Evolutionary conservation across 2,797 vertebrate genomes (phyloP).

Genomic region (Eospalax fontanierii): DNA sequence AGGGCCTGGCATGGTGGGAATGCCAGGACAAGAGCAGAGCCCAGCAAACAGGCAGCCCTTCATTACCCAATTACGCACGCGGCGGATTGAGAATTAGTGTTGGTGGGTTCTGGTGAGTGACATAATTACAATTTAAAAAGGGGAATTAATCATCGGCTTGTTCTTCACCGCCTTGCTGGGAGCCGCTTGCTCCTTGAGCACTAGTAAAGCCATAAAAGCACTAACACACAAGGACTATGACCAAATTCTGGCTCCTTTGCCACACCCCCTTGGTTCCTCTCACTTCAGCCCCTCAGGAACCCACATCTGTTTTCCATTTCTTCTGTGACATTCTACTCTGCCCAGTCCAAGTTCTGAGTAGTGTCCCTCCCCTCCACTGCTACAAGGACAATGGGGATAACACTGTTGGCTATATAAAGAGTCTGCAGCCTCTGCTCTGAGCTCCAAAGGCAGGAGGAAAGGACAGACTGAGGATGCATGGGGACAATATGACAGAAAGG

Average conservation of each 20-base stretch:
- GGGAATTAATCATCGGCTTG: slow-evolving; percentile 91
- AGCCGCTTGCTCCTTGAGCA: slow-evolving; percentile 82
- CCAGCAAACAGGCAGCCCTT: slow-evolving; percentile 78
- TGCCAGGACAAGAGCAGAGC: slow-evolving; percentile 59
- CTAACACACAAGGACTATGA: slow-evolving; percentile 31
- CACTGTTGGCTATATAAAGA: not conserved
- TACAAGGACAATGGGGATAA: slow-evolving; percentile 20
- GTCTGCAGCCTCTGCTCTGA: not conserved
- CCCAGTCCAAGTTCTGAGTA: not conserved
- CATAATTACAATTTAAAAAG: slow-evolving; percentile 92
- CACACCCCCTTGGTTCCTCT: not conserved
- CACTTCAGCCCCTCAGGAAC: not conserved
- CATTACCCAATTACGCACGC: slow-evolving; percentile 89
- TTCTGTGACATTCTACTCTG: slow-evolving; percentile 20
- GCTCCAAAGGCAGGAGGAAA: not conserved
- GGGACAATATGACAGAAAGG: not conserved
- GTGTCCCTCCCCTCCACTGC: not conserved
- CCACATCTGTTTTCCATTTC: slow-evolving; percentile 59
- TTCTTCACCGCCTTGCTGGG: slow-evolving; percentile 82
- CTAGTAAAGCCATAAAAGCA: slow-evolving; percentile 76
- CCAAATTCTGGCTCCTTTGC: slow-evolving; percentile 49
- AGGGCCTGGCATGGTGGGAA: slow-evolving; percentile 48
- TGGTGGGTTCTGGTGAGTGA: slow-evolving; percentile 89
- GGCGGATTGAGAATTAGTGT: slow-evolving; percentile 90
- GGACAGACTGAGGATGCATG: not conserved